Percentiles rank a stretch among this genome's conserved stretches.
Conservation (phyloP, 2,113 vertebrate species). For the Dipodomys ordii region DNA sequence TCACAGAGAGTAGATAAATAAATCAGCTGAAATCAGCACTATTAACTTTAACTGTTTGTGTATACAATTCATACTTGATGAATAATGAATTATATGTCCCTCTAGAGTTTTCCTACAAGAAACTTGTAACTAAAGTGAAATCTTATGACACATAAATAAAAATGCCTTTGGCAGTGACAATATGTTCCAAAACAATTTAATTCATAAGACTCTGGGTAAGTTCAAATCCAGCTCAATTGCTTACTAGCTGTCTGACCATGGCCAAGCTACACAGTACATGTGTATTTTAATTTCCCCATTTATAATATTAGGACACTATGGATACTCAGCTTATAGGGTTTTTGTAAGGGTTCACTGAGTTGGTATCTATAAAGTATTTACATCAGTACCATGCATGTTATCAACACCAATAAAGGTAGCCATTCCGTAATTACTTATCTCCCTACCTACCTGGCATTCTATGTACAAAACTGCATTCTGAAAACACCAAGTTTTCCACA, state of each 20-base stretch:
- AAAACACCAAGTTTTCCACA: constrained; percentile 3
- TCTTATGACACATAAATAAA: constrained; percentile 29
- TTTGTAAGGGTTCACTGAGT: background rate
- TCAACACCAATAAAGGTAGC: background rate
- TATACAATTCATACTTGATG: background rate
- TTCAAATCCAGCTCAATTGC: background rate
- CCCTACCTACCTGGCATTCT: background rate
- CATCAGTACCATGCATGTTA: background rate
- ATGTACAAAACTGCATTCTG: background rate
- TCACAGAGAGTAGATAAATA: background rate
- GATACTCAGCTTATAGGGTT: background rate
- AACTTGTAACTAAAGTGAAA: constrained; percentile 20
- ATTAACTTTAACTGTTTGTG: constrained; percentile 1
- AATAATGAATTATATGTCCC: background rate
- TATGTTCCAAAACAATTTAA: background rate
- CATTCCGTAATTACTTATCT: background rate
- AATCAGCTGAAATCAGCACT: background rate
- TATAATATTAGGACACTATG: background rate
- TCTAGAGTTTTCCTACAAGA: background rate
- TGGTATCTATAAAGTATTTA: background rate
- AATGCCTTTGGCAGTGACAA: constrained; percentile 22
- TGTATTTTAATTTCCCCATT: background rate
- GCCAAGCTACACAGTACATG: background rate
- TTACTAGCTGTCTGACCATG: background rate
- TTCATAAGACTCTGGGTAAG: background rate